Conservation (phyloP, 2,797 vertebrate genomes). For the Pipistrellus kuhlii region DNA sequence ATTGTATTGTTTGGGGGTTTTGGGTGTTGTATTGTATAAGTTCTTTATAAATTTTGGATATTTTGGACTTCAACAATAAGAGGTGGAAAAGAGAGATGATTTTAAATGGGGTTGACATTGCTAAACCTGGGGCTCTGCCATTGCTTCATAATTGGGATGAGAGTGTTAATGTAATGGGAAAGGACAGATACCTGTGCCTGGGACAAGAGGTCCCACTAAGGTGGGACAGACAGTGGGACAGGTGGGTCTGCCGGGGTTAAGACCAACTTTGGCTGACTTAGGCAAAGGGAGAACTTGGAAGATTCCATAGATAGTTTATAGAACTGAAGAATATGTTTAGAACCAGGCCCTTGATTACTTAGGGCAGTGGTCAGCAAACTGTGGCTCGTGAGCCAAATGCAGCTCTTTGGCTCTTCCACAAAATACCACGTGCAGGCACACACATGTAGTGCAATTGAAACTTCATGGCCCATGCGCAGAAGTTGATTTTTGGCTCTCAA, state of each 20-base stretch:
- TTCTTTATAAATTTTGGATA: neutral
- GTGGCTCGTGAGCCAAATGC: too few species aligned
- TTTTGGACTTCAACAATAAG: neutral
- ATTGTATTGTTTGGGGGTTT: neutral
- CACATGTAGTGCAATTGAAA: too few species aligned
- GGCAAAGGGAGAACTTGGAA: neutral
- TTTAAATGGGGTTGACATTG: too few species aligned
- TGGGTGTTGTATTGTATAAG: neutral
- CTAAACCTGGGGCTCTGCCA: neutral
- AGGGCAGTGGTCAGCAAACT: too few species aligned
- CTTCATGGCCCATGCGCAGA: too few species aligned
- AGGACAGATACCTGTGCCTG: neutral
- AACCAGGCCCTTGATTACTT: accelerated
- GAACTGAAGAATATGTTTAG: neutral
- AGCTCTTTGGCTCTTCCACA: too few species aligned
- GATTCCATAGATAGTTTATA: neutral
- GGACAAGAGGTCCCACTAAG: neutral
- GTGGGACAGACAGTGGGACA: too few species aligned
- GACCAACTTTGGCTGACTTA: neutral
- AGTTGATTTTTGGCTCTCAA: too few species aligned
- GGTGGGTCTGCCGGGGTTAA: neutral
- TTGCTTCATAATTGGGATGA: neutral
- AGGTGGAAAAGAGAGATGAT: neutral
- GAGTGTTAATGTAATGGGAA: neutral
- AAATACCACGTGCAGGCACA: too few species aligned